phyloP scores from a whole-genome alignment of 2,113 vertebrate species.

The Micronisus gabar region DNA sequence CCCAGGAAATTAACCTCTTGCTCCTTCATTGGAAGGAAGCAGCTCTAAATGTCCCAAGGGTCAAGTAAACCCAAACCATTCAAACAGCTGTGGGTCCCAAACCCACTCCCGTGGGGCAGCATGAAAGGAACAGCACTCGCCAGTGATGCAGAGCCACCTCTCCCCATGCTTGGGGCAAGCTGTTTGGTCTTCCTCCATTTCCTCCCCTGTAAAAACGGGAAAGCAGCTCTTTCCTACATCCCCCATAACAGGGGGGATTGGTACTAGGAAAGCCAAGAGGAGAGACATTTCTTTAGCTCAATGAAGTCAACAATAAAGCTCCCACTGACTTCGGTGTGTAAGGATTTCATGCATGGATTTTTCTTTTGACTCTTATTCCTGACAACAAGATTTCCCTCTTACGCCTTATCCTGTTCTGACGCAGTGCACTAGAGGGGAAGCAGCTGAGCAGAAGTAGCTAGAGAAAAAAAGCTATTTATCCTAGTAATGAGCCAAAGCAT shows the following conservation, averaged over 20 bases:
- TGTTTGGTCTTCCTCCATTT: not conserved
- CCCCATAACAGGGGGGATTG: not conserved
- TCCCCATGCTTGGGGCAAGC: not conserved
- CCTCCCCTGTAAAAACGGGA: not conserved
- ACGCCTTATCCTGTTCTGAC: not conserved
- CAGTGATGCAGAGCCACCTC: not conserved
- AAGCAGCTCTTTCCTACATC: not conserved
- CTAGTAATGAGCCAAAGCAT: not conserved
- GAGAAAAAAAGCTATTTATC: not conserved
- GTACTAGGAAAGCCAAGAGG: not conserved
- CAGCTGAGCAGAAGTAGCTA: not conserved
- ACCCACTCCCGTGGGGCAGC: rapidly evolving
- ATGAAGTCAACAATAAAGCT: not conserved
- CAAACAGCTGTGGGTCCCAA: not conserved
- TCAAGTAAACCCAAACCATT: not conserved
- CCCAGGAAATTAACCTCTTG: not conserved
- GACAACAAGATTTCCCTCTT: not conserved
- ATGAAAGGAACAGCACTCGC: not conserved
- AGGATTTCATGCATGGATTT: not conserved
- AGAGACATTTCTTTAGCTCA: not conserved
- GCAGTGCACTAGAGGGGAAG: not conserved
- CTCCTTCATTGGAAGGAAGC: not conserved
- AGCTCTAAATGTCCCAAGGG: not conserved
- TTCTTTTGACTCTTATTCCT: not conserved
- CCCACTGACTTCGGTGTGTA: not conserved